phyloP scores from a whole-genome alignment of 1,140 invertebrate genomes.

The Drosophila tristis region DNA sequence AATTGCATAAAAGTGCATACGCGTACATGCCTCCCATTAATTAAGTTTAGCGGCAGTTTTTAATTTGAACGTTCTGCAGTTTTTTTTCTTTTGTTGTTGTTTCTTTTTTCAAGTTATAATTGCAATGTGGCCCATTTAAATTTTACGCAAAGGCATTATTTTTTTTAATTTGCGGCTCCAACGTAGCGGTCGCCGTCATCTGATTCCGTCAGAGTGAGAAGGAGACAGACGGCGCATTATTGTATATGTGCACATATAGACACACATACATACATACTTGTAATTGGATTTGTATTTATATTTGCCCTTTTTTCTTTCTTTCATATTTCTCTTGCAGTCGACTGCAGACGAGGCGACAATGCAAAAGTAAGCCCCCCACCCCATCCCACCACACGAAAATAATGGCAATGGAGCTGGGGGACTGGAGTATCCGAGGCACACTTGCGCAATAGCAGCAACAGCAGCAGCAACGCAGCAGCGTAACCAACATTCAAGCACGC shows the following conservation, averaged over 20 bases:
- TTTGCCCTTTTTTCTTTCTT: conserved; percentile 59
- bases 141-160: conserved; percentile 62
- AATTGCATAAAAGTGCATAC: conserved; percentile 24
- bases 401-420: conserved; percentile 59
- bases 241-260: conserved; percentile 17
- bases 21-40: conserved; percentile 40
- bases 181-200: conserved; percentile 19
- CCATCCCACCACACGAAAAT: conserved; percentile 33
- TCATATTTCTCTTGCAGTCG: conserved; percentile 61
- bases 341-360: conserved; percentile 60
- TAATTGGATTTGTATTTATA: conserved; percentile 40
- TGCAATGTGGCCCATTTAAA: conserved; percentile 74
- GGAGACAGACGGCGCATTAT: conserved; percentile 11
- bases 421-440: conserved; percentile 39
- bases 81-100: conserved; percentile 63
- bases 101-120: conserved; percentile 62
- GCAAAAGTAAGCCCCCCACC: conserved; percentile 64
- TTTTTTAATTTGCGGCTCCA: conserved; percentile 59
- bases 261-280: conserved; percentile 23
- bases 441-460: conserved; percentile 68
- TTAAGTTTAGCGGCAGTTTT: conserved; percentile 76
- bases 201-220: conserved; percentile 19
- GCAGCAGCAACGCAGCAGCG: conserved; percentile 22
- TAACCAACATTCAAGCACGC: conserved; percentile 62
- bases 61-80: conserved; percentile 73